Conservation (phyloP, 2,113 vertebrate species). For the Propithecus coquereli region DNA sequence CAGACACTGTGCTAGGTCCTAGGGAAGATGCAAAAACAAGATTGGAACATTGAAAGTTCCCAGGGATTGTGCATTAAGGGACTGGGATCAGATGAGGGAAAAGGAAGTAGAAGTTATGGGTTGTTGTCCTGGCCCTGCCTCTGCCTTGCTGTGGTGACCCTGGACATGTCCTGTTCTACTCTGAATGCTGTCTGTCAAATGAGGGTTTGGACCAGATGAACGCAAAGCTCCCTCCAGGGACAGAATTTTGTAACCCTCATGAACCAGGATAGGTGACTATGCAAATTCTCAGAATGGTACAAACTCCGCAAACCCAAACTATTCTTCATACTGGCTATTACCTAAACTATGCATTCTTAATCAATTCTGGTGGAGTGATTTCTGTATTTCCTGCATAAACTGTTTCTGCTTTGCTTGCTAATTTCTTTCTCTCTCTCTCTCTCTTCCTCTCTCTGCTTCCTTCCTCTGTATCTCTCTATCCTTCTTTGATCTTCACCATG, state of each 20-base stretch:
- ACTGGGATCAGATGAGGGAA: neutral
- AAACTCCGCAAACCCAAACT: neutral
- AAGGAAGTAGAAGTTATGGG: neutral
- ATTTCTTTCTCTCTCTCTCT: constrained; percentile 75
- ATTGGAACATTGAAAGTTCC: neutral
- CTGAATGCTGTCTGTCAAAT: neutral
- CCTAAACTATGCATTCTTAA: neutral
- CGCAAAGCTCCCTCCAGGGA: neutral
- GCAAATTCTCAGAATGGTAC: constrained; percentile 1
- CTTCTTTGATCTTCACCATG: constrained; percentile 75
- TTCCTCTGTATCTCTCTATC: constrained; percentile 45
- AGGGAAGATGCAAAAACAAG: neutral
- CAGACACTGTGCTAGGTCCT: neutral
- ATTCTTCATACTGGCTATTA: constrained; percentile 49
- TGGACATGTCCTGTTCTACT: neutral
- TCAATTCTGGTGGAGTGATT: constrained; percentile 54
- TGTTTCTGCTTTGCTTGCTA: constrained; percentile 81
- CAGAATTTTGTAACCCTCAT: neutral
- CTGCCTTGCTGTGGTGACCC: neutral
- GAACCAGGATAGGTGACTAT: neutral
- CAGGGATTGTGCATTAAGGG: neutral
- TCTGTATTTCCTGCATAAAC: constrained; percentile 80
- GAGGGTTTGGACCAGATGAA: neutral
- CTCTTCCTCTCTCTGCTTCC: constrained; percentile 65
- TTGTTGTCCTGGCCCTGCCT: neutral